A percentile compares a stretch with the other conserved stretches of the same genome.
These are phyloP conservation scores for Chascanopsetta lugubris DNA, from an alignment of 2,113 vertebrate species.

Conservation along the genomic window DNA sequence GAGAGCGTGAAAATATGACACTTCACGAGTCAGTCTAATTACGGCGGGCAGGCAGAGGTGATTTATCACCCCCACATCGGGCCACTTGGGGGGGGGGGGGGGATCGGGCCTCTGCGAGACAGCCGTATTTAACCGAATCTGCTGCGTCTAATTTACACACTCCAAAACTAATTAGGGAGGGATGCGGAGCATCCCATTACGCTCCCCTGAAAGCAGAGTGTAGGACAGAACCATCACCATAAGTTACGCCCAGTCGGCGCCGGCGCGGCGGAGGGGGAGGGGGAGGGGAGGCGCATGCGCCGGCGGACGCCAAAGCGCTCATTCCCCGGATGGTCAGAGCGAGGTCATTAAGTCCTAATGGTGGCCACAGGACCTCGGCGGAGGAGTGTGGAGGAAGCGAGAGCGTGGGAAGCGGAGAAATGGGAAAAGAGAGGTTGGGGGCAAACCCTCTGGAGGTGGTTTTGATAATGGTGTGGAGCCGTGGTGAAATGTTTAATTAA, in stretches of 20 bases:
- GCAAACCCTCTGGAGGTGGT: conserved; percentile 34
- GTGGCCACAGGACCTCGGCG: conserved; percentile 58
- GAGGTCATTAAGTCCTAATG: conserved; percentile 69
- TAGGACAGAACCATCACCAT: conserved; percentile 17
- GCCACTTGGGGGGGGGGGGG: conserved; percentile 44
- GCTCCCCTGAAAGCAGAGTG: conserved; percentile 31
- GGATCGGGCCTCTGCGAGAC: conserved; percentile 48
- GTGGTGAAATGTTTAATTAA: conserved; percentile 67
- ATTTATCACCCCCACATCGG: conserved; percentile 66
- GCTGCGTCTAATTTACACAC: conserved; percentile 68
- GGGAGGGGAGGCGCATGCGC: background rate
- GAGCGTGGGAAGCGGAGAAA: conserved; percentile 8
- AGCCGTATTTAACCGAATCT: conserved; percentile 61
- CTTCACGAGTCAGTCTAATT: conserved; percentile 53
- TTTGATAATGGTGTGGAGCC: conserved; percentile 41
- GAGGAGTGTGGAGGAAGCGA: conserved; percentile 14
- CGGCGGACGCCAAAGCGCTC: conserved; percentile 44
- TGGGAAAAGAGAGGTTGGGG: conserved; percentile 1
- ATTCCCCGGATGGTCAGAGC: conserved; percentile 63
- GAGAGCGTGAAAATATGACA: conserved; percentile 42
- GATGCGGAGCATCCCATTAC: conserved; percentile 60
- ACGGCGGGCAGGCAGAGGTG: conserved; percentile 50
- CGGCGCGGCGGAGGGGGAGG: conserved; percentile 2
- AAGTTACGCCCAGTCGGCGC: no score
- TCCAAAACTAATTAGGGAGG: conserved; percentile 69